phyloP scores from a whole-genome alignment of 2,113 vertebrate species.

The mouse (Mus musculus) region DNA sequence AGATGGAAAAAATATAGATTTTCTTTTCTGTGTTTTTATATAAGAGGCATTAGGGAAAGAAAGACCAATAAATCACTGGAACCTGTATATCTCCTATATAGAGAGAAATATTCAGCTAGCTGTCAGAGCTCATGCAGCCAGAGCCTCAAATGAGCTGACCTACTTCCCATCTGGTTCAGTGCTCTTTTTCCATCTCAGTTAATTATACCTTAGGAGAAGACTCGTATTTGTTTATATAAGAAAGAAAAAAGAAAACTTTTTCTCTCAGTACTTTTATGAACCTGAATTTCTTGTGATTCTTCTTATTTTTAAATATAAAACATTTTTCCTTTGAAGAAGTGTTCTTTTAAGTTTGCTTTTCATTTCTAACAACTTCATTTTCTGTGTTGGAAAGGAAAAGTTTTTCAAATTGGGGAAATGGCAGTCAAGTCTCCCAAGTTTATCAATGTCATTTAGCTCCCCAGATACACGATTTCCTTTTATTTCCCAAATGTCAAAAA shows the following conservation, averaged over 20 bases:
- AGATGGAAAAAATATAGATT: constrained; percentile 45
- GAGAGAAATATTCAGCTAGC: constrained; percentile 62
- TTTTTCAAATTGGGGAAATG: constrained; percentile 45
- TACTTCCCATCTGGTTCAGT: constrained; percentile 81
- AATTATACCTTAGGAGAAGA: constrained; percentile 85
- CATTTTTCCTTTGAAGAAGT: constrained; percentile 29
- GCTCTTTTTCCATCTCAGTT: constrained; percentile 77
- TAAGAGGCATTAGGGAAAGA: constrained; percentile 63
- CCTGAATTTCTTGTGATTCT: neutral
- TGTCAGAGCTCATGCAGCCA: constrained; percentile 72
- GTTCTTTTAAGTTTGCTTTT: constrained; percentile 50
- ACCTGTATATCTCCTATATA: constrained; percentile 42
- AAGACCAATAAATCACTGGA: constrained; percentile 81
- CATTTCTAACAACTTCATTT: constrained; percentile 46
- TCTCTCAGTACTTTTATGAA: constrained; percentile 38
- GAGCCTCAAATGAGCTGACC: constrained; percentile 85
- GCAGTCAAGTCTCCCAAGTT: constrained; percentile 64
- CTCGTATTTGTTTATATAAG: constrained; percentile 67
- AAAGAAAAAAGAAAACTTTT: constrained; percentile 45
- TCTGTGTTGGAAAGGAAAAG: constrained; percentile 65
- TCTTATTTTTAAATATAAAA: constrained; percentile 56
- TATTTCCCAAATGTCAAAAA: constrained; percentile 48
- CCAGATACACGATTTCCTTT: constrained; percentile 14
- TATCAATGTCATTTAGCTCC: constrained; percentile 69
- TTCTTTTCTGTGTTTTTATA: constrained; percentile 58